phyloP scores from a whole-genome alignment of 2,888 invertebrate species.

The Acronicta aceris region DNA sequence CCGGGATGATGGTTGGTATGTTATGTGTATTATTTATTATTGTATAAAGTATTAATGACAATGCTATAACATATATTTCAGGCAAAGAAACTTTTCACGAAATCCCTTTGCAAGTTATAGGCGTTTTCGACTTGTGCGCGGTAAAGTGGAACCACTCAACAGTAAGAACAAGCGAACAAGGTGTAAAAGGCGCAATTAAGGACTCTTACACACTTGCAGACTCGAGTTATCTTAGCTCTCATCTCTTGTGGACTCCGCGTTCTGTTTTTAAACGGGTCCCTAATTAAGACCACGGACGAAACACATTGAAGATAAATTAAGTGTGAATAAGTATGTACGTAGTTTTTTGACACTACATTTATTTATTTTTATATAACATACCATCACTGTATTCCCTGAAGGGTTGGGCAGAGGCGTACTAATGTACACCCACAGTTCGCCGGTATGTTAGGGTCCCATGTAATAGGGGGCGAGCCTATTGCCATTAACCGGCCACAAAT shows the following conservation, averaged over 20 bases:
- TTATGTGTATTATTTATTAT: no score
- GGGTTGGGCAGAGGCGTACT: no score
- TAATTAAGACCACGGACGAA: constrained; percentile 23
- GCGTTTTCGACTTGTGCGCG: constrained; percentile 41
- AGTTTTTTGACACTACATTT: not conserved
- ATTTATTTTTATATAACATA: not conserved
- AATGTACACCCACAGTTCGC: no score
- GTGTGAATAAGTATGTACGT: not conserved
- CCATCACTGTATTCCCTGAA: no score
- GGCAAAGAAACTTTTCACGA: constrained; percentile 12
- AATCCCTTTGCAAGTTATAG: constrained; percentile 25
- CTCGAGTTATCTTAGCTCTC: constrained; percentile 59
- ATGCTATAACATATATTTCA: not conserved
- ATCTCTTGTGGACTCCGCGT: constrained; percentile 50
- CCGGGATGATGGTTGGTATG: no score
- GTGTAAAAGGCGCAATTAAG: constrained; percentile 69
- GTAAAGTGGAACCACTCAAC: constrained; percentile 52
- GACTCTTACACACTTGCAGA: constrained; percentile 64
- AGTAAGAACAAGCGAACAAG: constrained; percentile 54
- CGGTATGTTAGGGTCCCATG: no score
- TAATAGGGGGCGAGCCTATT: no score
- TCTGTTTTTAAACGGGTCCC: constrained; percentile 37
- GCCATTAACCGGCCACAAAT: no score
- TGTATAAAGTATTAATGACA: no score
- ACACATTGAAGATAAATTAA: constrained; percentile 5